Conservation (phyloP, 2,113 vertebrate genomes). For the Perca schrenkii region DNA sequence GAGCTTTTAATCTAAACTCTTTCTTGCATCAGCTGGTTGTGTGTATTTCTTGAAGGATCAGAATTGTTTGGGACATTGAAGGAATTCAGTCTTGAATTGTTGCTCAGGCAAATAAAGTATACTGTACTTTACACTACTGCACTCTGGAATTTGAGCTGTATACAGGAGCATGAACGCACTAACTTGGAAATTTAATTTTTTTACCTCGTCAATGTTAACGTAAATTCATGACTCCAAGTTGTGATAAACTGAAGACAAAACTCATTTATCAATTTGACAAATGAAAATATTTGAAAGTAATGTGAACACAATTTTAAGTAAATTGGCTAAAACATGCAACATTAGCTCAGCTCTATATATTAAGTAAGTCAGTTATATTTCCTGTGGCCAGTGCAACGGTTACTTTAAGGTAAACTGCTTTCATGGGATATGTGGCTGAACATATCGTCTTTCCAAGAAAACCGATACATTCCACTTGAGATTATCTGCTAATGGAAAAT, state of each 20-base stretch:
- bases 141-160: background rate
- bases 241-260: background rate
- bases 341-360: too few species aligned
- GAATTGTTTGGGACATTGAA: conserved; percentile 37
- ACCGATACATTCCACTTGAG: too few species aligned
- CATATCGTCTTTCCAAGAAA: too few species aligned
- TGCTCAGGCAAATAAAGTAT: conserved; percentile 63
- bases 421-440: too few species aligned
- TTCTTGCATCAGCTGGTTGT: conserved; percentile 24
- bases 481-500: too few species aligned
- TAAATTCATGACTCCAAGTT: background rate
- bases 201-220: background rate
- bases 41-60: conserved; percentile 51
- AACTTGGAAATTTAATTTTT: background rate
- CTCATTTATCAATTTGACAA: background rate
- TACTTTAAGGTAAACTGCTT: too few species aligned
- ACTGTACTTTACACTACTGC: background rate
- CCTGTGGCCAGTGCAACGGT: too few species aligned
- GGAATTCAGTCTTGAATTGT: conserved; percentile 39
- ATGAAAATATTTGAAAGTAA: background rate
- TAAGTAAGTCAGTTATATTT: too few species aligned
- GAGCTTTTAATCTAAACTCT: conserved; percentile 7
- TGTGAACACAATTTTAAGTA: background rate
- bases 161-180: background rate
- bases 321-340: background rate